Conservation (phyloP, 2,888 invertebrate species). For the Augochlorella aurata region DNA sequence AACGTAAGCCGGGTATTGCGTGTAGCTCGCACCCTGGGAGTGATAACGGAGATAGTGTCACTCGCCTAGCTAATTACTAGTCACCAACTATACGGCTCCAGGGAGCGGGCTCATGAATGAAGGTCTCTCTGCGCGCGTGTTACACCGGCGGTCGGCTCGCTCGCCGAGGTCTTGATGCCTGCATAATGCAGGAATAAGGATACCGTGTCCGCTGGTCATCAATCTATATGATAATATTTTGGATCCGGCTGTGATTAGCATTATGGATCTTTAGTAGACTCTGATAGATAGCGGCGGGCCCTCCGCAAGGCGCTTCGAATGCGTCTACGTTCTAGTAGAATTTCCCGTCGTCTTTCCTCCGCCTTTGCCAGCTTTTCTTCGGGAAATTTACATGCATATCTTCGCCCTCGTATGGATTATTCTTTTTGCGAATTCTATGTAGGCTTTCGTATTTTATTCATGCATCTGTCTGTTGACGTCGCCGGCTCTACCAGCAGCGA, state of each 20-base stretch:
- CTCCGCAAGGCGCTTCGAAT: too few species aligned
- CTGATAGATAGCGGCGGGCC: neutral
- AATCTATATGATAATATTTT: conserved; percentile 13
- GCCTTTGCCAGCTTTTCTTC: too few species aligned
- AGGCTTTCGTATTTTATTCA: too few species aligned
- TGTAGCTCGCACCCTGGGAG: conserved; percentile 43
- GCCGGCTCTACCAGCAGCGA: conserved; percentile 65
- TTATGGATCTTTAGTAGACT: neutral
- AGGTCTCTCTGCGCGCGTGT: conserved; percentile 16
- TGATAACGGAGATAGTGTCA: conserved; percentile 59
- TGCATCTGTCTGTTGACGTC: neutral
- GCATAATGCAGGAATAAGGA: conserved; percentile 38
- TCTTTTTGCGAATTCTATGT: too few species aligned
- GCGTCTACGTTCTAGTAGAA: too few species aligned
- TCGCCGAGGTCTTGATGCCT: conserved; percentile 15
- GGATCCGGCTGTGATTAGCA: neutral
- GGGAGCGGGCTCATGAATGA: conserved; percentile 38
- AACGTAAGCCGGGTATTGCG: conserved; percentile 20
- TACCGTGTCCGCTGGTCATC: neutral
- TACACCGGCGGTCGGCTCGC: neutral
- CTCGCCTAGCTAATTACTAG: conserved; percentile 62
- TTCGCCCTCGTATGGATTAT: too few species aligned
- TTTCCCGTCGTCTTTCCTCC: too few species aligned
- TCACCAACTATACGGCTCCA: conserved; percentile 53
- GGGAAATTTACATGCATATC: too few species aligned